Evolutionary conservation across 2,113 vertebrate species (phyloP).

Genomic region (Heptranchias perlo): DNA sequence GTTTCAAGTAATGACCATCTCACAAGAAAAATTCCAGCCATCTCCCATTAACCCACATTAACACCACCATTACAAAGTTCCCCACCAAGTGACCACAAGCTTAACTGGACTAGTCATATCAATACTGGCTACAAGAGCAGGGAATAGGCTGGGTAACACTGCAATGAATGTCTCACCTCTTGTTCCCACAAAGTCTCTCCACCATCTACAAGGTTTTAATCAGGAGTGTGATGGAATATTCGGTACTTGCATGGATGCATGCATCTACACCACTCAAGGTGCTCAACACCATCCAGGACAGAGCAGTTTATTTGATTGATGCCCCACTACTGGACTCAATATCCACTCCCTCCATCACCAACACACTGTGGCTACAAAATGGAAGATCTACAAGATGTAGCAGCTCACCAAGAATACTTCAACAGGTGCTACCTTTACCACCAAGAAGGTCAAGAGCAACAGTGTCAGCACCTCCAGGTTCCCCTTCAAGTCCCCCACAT

Average conservation of each 20-base stretch:
- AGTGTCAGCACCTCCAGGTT: neutral
- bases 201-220: neutral
- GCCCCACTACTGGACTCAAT: neutral
- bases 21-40: neutral
- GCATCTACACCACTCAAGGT: neutral
- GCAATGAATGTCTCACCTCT: neutral
- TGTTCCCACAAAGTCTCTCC: neutral
- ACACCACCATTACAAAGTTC: neutral
- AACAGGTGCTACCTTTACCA: neutral
- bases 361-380: neutral
- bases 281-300: neutral
- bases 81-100: neutral
- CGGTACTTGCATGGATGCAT: neutral
- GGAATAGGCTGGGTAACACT: neutral
- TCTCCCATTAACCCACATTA: neutral
- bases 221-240: neutral
- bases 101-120: neutral
- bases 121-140: neutral
- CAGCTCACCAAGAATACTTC: neutral
- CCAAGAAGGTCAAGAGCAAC: too few relatives aligned
- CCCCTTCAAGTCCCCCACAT: neutral
- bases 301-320: neutral
- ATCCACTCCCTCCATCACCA: neutral
- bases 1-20: neutral
- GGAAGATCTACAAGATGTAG: neutral